Conservation (phyloP, 2,888 invertebrate genomes). For the Sussaba pulchella region DNA sequence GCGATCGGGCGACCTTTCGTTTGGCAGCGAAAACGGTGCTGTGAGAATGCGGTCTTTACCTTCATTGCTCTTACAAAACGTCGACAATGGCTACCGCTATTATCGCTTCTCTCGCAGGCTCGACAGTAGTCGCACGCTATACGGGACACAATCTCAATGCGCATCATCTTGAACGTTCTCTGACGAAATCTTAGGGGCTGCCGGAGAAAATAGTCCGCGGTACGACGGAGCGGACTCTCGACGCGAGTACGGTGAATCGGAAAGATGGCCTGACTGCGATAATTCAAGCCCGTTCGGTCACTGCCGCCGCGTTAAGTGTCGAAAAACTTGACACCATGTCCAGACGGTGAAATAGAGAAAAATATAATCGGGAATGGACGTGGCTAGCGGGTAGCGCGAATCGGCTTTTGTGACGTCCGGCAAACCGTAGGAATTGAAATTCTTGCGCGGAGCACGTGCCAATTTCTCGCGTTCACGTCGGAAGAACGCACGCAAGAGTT, state of each 20-base stretch:
- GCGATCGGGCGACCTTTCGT: constrained; percentile 26
- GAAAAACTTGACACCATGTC: constrained; percentile 18
- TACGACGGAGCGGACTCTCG: background rate
- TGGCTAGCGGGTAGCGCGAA: background rate
- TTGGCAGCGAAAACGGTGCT: constrained; percentile 18
- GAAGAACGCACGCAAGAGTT: constrained; percentile 16
- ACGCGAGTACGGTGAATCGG: constrained; percentile 1
- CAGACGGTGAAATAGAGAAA: background rate
- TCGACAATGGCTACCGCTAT: constrained; percentile 37
- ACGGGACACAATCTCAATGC: constrained; percentile 5
- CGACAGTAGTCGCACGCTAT: constrained; percentile 18
- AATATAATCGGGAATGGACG: constrained; percentile 6
- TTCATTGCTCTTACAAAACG: constrained; percentile 31
- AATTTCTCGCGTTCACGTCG: constrained; percentile 34
- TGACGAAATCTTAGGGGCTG: constrained; percentile 24
- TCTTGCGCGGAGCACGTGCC: constrained; percentile 22
- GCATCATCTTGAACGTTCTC: background rate
- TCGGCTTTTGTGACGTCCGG: constrained; percentile 31
- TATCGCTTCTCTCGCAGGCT: constrained; percentile 16
- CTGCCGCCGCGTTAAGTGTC: background rate
- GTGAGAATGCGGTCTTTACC: constrained; percentile 48
- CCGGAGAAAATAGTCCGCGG: no score
- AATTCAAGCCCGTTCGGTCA: background rate
- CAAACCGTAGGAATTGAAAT: constrained; percentile 30
- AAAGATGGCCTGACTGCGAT: background rate